phyloP scores from a whole-genome alignment of 2,113 vertebrate genomes.

The Geococcyx californianus region DNA sequence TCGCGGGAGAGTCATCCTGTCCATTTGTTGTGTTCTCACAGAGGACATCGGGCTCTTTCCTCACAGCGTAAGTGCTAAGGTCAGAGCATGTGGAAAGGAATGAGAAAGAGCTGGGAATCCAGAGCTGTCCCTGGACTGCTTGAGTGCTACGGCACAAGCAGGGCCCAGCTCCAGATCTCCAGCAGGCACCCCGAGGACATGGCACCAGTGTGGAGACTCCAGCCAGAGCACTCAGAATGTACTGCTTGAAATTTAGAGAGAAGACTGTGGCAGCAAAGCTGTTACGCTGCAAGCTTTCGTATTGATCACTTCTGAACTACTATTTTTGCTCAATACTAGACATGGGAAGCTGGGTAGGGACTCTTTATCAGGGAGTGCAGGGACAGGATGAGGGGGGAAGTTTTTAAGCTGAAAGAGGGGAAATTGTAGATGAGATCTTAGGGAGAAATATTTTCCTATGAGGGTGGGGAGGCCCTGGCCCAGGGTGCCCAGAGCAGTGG shows the following conservation, averaged over 20 bases:
- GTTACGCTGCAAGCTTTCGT: not conserved
- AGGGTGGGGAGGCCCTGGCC: too few relatives aligned
- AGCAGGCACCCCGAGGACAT: not conserved
- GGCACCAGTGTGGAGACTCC: not conserved
- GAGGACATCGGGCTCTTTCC: not conserved
- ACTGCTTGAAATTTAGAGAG: not conserved
- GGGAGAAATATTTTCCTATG: too few relatives aligned
- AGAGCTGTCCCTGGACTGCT: not conserved
- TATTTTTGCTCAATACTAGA: not conserved
- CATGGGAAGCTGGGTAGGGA: too few relatives aligned
- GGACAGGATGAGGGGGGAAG: too few relatives aligned
- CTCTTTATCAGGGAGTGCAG: too few relatives aligned
- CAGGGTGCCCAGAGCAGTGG: too few relatives aligned
- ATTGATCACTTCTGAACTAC: not conserved
- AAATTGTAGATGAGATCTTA: too few relatives aligned
- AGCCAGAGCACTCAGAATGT: not conserved
- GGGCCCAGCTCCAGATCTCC: not conserved
- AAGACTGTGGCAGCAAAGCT: not conserved
- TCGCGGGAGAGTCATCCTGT: not conserved
- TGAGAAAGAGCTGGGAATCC: not conserved
- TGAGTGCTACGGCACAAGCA: fast-evolving
- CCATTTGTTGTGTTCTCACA: not conserved
- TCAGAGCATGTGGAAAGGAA: not conserved
- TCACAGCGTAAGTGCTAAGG: not conserved
- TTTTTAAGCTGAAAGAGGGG: too few relatives aligned